Conservation (phyloP, 92 coral and sea anemone genomes). For the Phenganax marumi region DNA sequence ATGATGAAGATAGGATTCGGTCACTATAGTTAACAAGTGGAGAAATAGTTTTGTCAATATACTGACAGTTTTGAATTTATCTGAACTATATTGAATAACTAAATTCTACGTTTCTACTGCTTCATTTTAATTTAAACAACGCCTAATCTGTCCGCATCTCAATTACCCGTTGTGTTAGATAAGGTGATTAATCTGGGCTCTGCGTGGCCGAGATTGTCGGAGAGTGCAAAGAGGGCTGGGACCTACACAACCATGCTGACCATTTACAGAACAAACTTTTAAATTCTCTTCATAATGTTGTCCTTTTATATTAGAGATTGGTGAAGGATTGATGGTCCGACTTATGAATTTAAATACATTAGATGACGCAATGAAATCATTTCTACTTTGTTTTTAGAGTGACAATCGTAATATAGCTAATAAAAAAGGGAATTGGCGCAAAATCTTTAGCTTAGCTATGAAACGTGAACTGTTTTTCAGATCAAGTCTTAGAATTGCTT, state of each 20-base stretch:
- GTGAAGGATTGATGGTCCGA: too few relatives aligned
- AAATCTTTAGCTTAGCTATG: too few relatives aligned
- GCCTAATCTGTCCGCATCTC: background rate
- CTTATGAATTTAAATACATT: too few relatives aligned
- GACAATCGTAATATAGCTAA: too few relatives aligned
- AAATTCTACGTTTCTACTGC: background rate
- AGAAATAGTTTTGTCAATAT: background rate
- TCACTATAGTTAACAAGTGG: slow-evolving; percentile 52
- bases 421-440: too few relatives aligned
- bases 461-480: too few relatives aligned
- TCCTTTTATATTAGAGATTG: background rate
- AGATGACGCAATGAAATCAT: too few relatives aligned
- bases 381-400: too few relatives aligned
- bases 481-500: too few relatives aligned
- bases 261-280: background rate
- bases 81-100: background rate
- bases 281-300: background rate
- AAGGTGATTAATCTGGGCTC: too few relatives aligned
- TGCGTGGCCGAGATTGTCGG: background rate
- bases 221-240: slow-evolving; percentile 1
- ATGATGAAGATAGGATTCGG: slow-evolving; percentile 89
- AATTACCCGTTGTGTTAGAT: too few relatives aligned
- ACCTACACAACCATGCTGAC: background rate
- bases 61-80: background rate
- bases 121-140: background rate